Percentiles rank a stretch among this genome's conserved stretches.
Conservation (phyloP, 2,113 vertebrate genomes). For the Monarcha castaneiventris region DNA sequence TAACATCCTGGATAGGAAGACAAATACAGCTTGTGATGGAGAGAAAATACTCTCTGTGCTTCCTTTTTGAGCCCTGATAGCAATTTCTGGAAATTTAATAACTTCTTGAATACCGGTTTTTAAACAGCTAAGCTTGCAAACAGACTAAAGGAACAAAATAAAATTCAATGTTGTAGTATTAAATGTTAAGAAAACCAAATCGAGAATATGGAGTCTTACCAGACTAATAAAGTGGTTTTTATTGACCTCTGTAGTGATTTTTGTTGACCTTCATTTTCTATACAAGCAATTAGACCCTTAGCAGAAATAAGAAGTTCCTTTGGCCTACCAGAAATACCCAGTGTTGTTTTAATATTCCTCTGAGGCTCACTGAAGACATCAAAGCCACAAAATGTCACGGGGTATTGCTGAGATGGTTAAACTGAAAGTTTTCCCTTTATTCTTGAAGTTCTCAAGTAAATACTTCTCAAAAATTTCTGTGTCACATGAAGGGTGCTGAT, state of each 20-base stretch:
- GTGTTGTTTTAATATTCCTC: background rate
- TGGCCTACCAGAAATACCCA: background rate
- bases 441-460: background rate
- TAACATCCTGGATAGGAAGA: background rate
- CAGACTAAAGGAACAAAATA: background rate
- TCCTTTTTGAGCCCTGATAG: background rate
- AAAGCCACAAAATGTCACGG: background rate
- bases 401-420: background rate
- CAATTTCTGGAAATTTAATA: background rate
- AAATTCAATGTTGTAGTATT: background rate
- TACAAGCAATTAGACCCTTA: background rate
- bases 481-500: accelerated
- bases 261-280: background rate
- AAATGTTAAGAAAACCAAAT: background rate
- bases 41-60: background rate
- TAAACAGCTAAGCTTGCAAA: background rate
- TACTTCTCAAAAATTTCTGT: background rate
- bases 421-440: background rate
- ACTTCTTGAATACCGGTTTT: background rate
- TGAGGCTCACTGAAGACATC: background rate
- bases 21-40: background rate
- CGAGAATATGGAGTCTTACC: background rate
- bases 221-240: background rate
- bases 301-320: background rate
- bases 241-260: background rate